Conservation (phyloP, 2,888 invertebrate species). For the Limnephilus rhombicus region DNA sequence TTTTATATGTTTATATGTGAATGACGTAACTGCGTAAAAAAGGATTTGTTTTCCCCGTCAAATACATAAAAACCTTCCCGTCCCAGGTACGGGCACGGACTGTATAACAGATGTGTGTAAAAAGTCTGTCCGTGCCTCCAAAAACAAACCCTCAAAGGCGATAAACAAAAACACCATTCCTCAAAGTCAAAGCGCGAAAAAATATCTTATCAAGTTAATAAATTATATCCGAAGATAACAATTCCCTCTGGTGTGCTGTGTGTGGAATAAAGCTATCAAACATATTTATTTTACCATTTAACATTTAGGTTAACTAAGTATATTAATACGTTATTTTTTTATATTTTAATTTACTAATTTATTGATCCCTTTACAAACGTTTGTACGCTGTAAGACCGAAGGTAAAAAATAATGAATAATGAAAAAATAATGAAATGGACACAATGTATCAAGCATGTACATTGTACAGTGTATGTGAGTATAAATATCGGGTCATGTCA, state of each 20-base stretch:
- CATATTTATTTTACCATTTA: no score
- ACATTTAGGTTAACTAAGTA: no score
- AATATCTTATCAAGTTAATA: background rate
- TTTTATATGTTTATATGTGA: background rate
- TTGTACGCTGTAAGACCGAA: no score
- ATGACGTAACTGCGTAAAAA: background rate
- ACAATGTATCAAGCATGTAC: no score
- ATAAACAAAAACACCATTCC: constrained; percentile 11
- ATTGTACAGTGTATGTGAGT: no score
- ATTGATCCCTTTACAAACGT: no score
- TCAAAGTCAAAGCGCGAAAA: constrained; percentile 31
- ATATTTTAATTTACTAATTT: no score
- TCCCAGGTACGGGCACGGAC: background rate
- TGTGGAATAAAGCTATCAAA: background rate
- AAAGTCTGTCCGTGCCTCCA: background rate
- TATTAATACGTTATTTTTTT: no score
- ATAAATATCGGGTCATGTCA: no score
- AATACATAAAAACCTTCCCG: background rate
- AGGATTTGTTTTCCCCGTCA: background rate
- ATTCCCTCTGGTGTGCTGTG: background rate
- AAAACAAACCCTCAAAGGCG: background rate
- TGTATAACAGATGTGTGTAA: background rate
- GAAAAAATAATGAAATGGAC: no score
- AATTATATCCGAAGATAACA: background rate
- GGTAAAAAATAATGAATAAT: no score